Evolutionary conservation across 2,888 invertebrate genomes (phyloP), one percentile per base, ranked within the genome.

Genomic region (Drosophila paracracens): DNA sequence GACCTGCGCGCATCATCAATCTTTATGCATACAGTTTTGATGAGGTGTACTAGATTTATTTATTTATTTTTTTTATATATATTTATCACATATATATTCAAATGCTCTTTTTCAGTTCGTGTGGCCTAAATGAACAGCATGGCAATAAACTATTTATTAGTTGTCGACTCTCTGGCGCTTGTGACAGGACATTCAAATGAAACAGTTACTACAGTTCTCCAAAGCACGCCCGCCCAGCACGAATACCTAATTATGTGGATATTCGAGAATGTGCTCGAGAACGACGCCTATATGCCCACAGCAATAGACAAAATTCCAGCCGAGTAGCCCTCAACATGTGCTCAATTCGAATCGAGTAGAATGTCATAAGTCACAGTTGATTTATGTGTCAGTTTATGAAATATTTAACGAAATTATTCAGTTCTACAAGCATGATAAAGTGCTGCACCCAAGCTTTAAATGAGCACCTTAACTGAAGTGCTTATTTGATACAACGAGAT

Each of bases 101-200:
- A 59, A 25, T 54, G 13, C 5, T 40, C 13, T 54, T 21, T n/a
- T 16, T 27, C n/a, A 1, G 36, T 43, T 33, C 50, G 40, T 69
- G 56, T 54, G 82, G 58, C 57, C 62, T n/a, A 68, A 51, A 64
- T 52, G 68, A 13, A 67, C 76, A 76, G 67, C 62, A 38, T 31
- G 36, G 33, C 63, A 64, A 88, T 88, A 89, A 90, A 89, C 71
- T 63, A 70, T 78, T 90, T 88, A 86, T 79, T 70, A 56, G 82
- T 66, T 70, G 79, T 50, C 89, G 89, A 79, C 86, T 84, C 64
- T 71, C 60, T 60, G 91, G 84, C 89, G 82, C 74, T 81, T 16
- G n/a, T 8, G 53, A 16, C 64, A 64, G 43, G 31, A 65, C 63
- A 65, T 67, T 63, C 43, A 53, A 54, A 69, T 66, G 40, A 53